phyloP scores from a whole-genome alignment of 2,113 vertebrate genomes.

The Baryphthengus martii region DNA sequence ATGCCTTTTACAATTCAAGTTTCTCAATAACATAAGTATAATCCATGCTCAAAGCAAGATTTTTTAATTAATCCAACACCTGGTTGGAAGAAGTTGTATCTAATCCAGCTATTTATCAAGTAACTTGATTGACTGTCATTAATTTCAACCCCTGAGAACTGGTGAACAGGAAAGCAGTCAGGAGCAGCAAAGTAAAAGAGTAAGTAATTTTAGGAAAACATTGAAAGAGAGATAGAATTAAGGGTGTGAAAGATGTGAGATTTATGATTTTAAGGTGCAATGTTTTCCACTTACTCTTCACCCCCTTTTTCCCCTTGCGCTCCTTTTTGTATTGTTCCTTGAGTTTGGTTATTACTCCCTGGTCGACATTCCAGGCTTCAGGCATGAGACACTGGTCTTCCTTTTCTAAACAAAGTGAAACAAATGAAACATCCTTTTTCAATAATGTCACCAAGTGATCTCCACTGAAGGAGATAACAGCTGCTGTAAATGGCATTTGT shows the following conservation, averaged over 20 bases:
- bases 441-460: constrained; percentile 67
- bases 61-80: constrained; percentile 26
- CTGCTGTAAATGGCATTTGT: constrained; percentile 47
- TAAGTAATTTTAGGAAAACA: constrained; percentile 83
- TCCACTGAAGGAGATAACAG: constrained; percentile 58
- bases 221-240: constrained; percentile 73
- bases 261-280: constrained; percentile 76
- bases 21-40: not conserved
- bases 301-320: constrained; percentile 99
- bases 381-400: constrained; percentile 93
- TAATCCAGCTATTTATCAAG: constrained; percentile 34
- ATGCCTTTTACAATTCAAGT: constrained; percentile 5
- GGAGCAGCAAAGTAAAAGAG: constrained; percentile 82
- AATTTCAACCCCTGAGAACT: constrained; percentile 79
- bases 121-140: constrained; percentile 44
- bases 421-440: constrained; percentile 86
- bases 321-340: constrained; percentile 99
- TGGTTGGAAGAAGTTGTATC: constrained; percentile 15
- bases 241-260: constrained; percentile 73
- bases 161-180: constrained; percentile 73
- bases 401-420: constrained; percentile 96
- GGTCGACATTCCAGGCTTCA: constrained; percentile 99
- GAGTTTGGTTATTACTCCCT: constrained; percentile 99
- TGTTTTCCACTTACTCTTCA: constrained; percentile 99
- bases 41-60: not conserved